A percentile compares a stretch with the other conserved stretches of the same genome.
These are phyloP conservation scores for Cremastinae sp. DNA, from an alignment of 2,888 invertebrate species.

Conservation along the genomic window DNA sequence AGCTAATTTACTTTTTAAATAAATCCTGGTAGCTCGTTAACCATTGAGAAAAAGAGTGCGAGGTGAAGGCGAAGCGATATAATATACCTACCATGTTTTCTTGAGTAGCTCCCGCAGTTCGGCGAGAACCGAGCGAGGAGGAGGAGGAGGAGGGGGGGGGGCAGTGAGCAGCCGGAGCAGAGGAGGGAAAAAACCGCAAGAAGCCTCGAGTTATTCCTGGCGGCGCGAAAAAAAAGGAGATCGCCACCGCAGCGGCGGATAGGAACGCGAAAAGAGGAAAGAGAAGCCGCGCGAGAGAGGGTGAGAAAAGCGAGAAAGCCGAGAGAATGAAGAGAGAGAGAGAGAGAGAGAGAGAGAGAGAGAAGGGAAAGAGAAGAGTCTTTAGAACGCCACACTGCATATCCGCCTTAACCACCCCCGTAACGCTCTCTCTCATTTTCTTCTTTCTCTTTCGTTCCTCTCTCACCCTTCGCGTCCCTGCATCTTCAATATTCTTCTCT, in stretches of 20 bases:
- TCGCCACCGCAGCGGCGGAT: conserved; percentile 45
- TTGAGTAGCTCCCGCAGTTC: conserved; percentile 11
- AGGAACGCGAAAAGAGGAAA: conserved; percentile 38
- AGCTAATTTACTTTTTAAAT: conserved; percentile 73
- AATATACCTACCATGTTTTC: conserved; percentile 39
- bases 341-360: conserved; percentile 16
- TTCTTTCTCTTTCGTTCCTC: neutral
- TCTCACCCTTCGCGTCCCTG: conserved; percentile 48
- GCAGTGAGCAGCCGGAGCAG: conserved; percentile 22
- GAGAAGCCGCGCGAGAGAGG: conserved; percentile 28
- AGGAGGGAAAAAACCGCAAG: conserved; percentile 40
- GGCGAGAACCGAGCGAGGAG: no score
- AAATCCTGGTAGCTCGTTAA: conserved; percentile 71
- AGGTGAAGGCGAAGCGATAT: conserved; percentile 55
- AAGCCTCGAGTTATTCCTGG: conserved; percentile 52
- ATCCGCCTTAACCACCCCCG: conserved; percentile 33
- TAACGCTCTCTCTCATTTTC: conserved; percentile 13
- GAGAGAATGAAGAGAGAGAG: conserved; percentile 39
- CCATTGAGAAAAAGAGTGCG: conserved; percentile 53
- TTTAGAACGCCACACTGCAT: conserved; percentile 43
- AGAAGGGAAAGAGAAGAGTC: conserved; percentile 36
- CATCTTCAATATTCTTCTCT: no score
- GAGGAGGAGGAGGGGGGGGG: conserved; percentile 25
- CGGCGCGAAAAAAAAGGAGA: conserved; percentile 55
- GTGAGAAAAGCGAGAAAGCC: neutral